Conservation (phyloP, 2,113 vertebrate species). For the Riparia riparia region DNA sequence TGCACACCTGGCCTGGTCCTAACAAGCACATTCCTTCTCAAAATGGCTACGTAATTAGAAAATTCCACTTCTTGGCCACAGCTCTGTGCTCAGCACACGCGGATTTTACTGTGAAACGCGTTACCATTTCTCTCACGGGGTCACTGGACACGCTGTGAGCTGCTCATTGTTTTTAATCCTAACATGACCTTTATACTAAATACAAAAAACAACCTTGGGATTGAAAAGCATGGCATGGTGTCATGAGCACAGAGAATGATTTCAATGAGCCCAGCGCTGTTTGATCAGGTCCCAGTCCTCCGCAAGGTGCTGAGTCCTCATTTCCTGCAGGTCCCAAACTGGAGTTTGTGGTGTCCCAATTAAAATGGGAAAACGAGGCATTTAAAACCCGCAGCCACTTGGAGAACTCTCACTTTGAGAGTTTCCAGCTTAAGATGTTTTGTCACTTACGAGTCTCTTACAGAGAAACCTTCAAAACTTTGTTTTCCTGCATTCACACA, state of each 20-base stretch:
- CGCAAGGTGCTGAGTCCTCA: constrained; percentile 49
- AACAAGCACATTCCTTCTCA: constrained; percentile 62
- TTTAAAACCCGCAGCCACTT: not conserved
- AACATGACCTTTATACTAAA: constrained; percentile 64
- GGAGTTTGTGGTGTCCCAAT: not conserved
- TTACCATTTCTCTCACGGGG: constrained; percentile 45
- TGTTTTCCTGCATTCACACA: not conserved
- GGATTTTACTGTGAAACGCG: not conserved
- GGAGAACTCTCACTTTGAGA: not conserved
- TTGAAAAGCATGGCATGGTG: constrained; percentile 61
- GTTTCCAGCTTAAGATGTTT: not conserved
- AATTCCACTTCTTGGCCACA: constrained; percentile 37
- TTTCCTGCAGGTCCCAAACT: constrained; percentile 21
- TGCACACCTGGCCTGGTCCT: constrained; percentile 67
- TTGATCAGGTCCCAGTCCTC: constrained; percentile 36
- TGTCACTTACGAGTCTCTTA: not conserved
- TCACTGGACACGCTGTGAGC: constrained; percentile 53
- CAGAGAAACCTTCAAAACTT: not conserved
- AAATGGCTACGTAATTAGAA: constrained; percentile 54
- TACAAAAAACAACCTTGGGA: constrained; percentile 54
- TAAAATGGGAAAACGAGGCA: not conserved
- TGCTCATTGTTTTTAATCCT: constrained; percentile 68
- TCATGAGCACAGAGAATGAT: constrained; percentile 41
- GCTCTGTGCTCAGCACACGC: not conserved
- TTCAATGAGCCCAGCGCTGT: constrained; percentile 26